These are phyloP conservation scores for Pelmatolapia mariae DNA, from an alignment of 2,113 vertebrate genomes.

Conservation along the genomic window DNA sequence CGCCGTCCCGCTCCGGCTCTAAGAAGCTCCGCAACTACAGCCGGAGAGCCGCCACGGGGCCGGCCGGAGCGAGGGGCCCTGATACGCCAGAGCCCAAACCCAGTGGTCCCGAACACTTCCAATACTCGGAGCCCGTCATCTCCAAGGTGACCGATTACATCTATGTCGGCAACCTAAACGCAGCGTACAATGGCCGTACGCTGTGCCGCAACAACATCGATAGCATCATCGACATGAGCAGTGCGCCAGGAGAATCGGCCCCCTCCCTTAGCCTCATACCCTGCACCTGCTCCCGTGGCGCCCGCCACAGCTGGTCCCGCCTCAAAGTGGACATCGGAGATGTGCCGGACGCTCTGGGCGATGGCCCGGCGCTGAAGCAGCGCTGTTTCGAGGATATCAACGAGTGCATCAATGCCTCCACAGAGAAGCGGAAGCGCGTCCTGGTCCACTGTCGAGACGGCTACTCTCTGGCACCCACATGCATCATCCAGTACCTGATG, in stretches of 20 bases:
- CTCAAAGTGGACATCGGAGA: constrained; percentile 74
- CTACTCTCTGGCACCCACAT: constrained; percentile 72
- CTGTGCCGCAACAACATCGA: constrained; percentile 76
- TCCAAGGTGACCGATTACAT: constrained; percentile 75
- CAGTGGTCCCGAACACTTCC: constrained; percentile 47
- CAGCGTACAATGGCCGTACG: constrained; percentile 62
- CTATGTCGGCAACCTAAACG: constrained; percentile 75
- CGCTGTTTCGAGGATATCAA: constrained; percentile 77
- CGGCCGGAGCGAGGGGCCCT: constrained; percentile 22
- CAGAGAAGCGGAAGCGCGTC: constrained; percentile 73
- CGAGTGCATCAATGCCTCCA: constrained; percentile 71
- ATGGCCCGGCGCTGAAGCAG: constrained; percentile 55
- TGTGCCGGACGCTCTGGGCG: constrained; percentile 35
- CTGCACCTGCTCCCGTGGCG: constrained; percentile 66
- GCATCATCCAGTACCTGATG: constrained; percentile 78
- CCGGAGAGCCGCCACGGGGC: constrained; percentile 54
- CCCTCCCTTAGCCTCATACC: constrained; percentile 66
- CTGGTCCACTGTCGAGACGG: constrained; percentile 78
- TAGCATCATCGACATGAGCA: constrained; percentile 77
- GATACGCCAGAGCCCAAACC: constrained; percentile 27
- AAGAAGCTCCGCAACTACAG: constrained; percentile 70
- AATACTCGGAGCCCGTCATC: constrained; percentile 71
- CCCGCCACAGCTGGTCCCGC: constrained; percentile 76
- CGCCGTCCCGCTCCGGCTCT: constrained; percentile 61
- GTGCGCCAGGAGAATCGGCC: constrained; percentile 55